Base-by-base conservation (phyloP, 2,113 vertebrate species). In the Charina bottae region DNA sequence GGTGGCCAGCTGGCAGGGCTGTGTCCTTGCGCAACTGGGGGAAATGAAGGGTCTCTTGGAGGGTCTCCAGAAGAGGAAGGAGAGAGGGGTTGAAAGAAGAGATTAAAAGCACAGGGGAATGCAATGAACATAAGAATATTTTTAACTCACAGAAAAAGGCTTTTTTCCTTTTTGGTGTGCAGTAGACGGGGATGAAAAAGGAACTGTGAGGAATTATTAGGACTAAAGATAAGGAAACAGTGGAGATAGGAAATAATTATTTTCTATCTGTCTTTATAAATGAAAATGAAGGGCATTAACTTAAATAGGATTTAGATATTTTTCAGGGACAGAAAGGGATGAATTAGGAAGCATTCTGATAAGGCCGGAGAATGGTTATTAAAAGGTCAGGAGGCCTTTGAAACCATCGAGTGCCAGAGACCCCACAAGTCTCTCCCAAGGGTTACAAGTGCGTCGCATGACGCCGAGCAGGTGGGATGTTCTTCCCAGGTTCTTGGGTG, bases 281-380 rank as follows among this genome's bases (percentile, higher is more conserved):
- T 98, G 97, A 98, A 98, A 98, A 98, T 97, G 97, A 98, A 98
- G 97, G 97, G 96, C 97, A 98, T 98, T 98, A 97, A 97, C 96
- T 97, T 97, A 96, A 98, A 97, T 97, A 96, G 97, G 97, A 97
- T 98, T 98, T 98, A 98, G 97, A 97, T 97, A 89, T 92, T 92
- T 97, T 97, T 96, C 96, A 84, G 96, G 97, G 95, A 97, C 97
- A 97, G 97, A 97, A 97, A 95, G 95, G 97, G 96, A 95, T 95
- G 96, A 97, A 97, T 98, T 96, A 97, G 95, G 96, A 93, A 97
- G 95, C 78, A 94, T 94, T 97, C 96, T 28, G 97, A 98, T 98
- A 97, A 96, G 93, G 0, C 89, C 95, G 95, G 95, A 95, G 96
- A 89, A 94, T 7, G 28, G 95, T 97, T 96, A 96, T 97, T 94